phyloP scores from a whole-genome alignment of 2,888 invertebrate species.

The Mimas tiliae region DNA sequence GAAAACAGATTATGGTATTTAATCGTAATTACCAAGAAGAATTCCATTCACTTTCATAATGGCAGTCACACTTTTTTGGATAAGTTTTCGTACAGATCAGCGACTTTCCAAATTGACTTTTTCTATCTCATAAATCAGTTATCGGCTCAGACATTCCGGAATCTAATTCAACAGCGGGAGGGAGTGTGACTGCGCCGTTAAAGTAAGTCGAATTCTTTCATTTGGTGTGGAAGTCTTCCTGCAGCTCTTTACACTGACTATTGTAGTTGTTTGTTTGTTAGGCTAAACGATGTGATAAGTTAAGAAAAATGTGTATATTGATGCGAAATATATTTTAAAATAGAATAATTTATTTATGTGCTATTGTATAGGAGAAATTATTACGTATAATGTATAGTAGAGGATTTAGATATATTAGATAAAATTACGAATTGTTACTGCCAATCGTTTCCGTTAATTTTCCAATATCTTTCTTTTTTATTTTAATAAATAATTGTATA shows the following conservation, averaged over 20 bases:
- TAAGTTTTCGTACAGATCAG: neutral
- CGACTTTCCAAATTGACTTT: conserved; percentile 19
- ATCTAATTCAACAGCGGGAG: neutral
- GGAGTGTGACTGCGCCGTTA: conserved; percentile 7
- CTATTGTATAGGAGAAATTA: conserved; percentile 64
- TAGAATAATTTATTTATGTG: conserved; percentile 65
- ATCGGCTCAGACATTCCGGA: conserved; percentile 7
- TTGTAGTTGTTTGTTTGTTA: conserved; percentile 80
- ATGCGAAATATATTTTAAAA: conserved; percentile 67
- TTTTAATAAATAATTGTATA: neutral
- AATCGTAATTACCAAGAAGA: conserved; percentile 68
- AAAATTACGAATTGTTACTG: conserved; percentile 18
- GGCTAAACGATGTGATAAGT: conserved; percentile 82
- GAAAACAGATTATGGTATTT: conserved; percentile 67
- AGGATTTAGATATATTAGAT: conserved; percentile 45
- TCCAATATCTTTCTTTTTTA: neutral
- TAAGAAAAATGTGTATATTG: conserved; percentile 69
- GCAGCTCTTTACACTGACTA: conserved; percentile 85
- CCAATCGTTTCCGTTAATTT: conserved; percentile 10
- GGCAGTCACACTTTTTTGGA: conserved; percentile 5
- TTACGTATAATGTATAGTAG: conserved; percentile 59
- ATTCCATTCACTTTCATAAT: conserved; percentile 24
- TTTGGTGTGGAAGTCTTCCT: conserved; percentile 81
- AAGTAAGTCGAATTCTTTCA: conserved; percentile 35
- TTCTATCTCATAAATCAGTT: conserved; percentile 21